Base-by-base conservation (phyloP, 2,797 vertebrate genomes). In the Chelidonichthys spinosus region DNA sequence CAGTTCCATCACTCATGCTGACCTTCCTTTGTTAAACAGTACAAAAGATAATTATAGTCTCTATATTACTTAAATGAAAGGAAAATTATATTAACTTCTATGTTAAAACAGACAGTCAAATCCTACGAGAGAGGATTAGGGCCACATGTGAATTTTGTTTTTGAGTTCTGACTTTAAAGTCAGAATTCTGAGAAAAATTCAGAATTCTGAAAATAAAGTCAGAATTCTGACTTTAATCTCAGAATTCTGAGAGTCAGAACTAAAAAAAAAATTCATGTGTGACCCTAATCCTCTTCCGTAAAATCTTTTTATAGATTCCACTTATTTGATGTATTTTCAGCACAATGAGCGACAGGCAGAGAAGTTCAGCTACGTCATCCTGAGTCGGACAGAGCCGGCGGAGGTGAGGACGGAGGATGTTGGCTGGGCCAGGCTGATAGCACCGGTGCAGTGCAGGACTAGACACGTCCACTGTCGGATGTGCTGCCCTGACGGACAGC, bases 351-450 rank as follows among this genome's bases (percentile, higher is more conserved):
- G 53, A 4, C 90, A 89, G 63, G 92, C 70, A 2, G 96, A 97
- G 87, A 95, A 87, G 79, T 97, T 97, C 92, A 96, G 95, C 15
- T 95, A 94, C 83, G 46, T 97, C 67, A 94, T 97, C 72, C 61
- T 97, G 81, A 90, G 87, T 25, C 94, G 95, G 10, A 72, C 79
- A 0, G 74, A 68, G n/a, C 44, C 86, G 1, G 64, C 4, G 1
- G 25, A 52, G 47, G 13, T 39, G 1, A 69, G 49, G 8, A 8
- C 14, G 0, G 72, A 69, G 3, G 82, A 36, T 0, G 43, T 85
- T 67, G 83, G 88, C 47, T 97, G 96, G 96, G 93, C 92, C 32
- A 83, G 96, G 49, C 78, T 97, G 44, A 90, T 93, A 0, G 92
- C 92, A 10, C 95, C 95, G 2, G 93, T 96, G 40, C 89, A 89